A percentile compares a stretch with the other conserved stretches of the same genome.
These are phyloP conservation scores for Hyles vespertilio DNA, from an alignment of 1,140 invertebrate species.

Conservation along the genomic window DNA sequence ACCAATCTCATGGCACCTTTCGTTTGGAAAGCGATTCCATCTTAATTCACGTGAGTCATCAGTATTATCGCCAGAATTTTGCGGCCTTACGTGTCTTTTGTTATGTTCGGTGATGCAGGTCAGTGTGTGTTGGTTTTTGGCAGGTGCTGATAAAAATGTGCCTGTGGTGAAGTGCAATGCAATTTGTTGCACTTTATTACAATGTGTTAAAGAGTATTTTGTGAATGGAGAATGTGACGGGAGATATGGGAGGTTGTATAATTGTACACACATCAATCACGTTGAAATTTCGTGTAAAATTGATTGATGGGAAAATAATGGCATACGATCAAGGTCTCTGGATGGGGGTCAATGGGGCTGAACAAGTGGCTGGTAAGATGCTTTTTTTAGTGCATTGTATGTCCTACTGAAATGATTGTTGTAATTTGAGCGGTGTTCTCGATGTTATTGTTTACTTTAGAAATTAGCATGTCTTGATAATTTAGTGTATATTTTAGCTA, in stretches of 20 bases:
- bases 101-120: background rate
- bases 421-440: too few relatives aligned
- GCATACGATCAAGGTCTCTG: conserved; percentile 55
- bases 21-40: conserved; percentile 66
- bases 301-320: conserved; percentile 46
- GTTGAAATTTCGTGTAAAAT: conserved; percentile 10
- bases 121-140: background rate
- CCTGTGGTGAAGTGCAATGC: conserved; percentile 1
- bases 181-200: background rate
- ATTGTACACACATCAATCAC: conserved; percentile 23
- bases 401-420: too few relatives aligned
- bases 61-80: conserved; percentile 33
- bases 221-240: too few relatives aligned
- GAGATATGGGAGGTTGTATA: background rate
- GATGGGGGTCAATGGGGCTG: conserved; percentile 41
- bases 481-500: too few relatives aligned
- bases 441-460: too few relatives aligned
- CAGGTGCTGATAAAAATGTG: background rate
- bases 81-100: conserved; percentile 2
- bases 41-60: conserved; percentile 61
- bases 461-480: too few relatives aligned
- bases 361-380: conserved; percentile 38
- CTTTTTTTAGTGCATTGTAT: conserved; percentile 1
- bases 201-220: too few relatives aligned
- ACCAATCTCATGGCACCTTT: conserved; percentile 65